Base-by-base conservation (phyloP, 1,140 invertebrate genomes). In the Drosophila sturtevanti region DNA sequence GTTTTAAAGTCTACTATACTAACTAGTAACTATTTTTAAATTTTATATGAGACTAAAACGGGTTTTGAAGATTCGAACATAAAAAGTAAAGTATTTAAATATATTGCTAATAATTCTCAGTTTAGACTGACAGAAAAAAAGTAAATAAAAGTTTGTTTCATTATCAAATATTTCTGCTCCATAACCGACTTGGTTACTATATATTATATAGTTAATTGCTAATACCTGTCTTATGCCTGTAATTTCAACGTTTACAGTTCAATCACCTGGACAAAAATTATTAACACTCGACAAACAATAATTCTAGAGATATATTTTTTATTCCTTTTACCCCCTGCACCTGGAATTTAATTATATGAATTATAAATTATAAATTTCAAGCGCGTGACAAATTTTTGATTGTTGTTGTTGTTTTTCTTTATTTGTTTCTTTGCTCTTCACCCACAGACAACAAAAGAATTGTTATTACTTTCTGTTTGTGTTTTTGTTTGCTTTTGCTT, bases 381-480 rank as follows among this genome's bases (percentile, higher is more conserved):
- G 81, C 81, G 68, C 77, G 77, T 84, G 81, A 85, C 63, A 48
- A 48, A 11, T 21, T 48, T 48, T 21, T 10, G 16, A 5, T 48
- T 14, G 41, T 21, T 48, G 14, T 21, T 71, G 38, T 61, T 54
- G 21, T 24, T 27, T 56, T 34, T 11, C 12, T 55, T 14, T 10
- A 16, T 7, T 41, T 34, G 21, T 54, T 65, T 65, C 38, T 63
- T 14, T 38, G 18, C 41, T 48, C 12, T 48, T 48, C 9, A 48
- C 9, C 4, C 24, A 21, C 10, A 9, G 22, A 56, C 65, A 82
- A 64, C 34, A 51, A 38, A 63, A 64, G 51, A 34, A 55, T 31
- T 77, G 63, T 62, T 77, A 58, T 61, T 56, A 22, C 22, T 34
- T 65, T 24, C 31, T 79, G 34, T 64, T 82, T 70, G 9, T 54